Base-by-base conservation (phyloP, 2,888 invertebrate species). In the Rhimphoctona megacephalus region DNA sequence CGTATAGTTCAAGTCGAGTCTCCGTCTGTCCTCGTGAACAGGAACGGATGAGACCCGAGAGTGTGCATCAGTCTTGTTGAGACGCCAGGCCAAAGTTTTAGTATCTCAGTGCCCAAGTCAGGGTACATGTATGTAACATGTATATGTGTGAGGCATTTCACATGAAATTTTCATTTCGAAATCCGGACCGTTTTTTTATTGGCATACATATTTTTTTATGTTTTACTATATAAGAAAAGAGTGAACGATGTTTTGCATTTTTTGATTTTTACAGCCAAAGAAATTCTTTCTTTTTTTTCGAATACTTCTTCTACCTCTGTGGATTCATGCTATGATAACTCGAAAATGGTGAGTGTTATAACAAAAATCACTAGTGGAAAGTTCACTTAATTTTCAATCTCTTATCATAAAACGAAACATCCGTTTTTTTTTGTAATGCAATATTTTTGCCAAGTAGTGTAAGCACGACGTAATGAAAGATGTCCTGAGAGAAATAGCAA, bases 11-110 rank as follows among this genome's bases (percentile, higher is more conserved):
- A 64, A 43, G 70, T 19, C 76, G 19, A 85, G 76, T 74, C 72
- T 72, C 7, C 80, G 57, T 86, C 83, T 74, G 33, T 80, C 57
- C 43, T 73, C 52, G 81, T 73, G 83, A 86, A 86, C 81, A 83
- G 80, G 17, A 83, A 86, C 81, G 80, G 83, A 86, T 86, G 86
- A 83, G 83, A 80, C 83, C 86, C 86, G 83, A 81, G 86, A 86
- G 81, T 81, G 83, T 81, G 77, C 83, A 86, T 86, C 83, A 80
- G 73, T 86, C 86, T 86, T 86, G 83, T 83, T 46, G 77, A 77
- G 81, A 73, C 70, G 39, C 76, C 22, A 67, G 52, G 36, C 77
- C 81, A 49, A 83, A 83, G 66, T 86, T 86, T 83, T 73, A 77
- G 72, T 83, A 83, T 81, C 69, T 61, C 72, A 30, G 36, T 69